Conservation (phyloP, 2,797 vertebrate species). For the Semaprochilodus insignis region DNA sequence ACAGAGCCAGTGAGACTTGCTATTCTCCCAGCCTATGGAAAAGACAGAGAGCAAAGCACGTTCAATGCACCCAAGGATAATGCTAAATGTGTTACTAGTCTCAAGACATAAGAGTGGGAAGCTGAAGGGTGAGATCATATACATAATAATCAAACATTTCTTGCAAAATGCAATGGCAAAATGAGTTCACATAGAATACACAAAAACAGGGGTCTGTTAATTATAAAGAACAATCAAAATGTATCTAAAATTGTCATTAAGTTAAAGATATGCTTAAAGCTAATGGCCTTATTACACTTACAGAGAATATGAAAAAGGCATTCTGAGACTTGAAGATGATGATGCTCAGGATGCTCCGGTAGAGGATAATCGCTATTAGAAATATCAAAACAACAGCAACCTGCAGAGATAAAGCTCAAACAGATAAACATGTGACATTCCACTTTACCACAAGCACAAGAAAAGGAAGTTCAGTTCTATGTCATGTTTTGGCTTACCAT, state of each 20-base stretch:
- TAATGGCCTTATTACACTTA: conserved; percentile 33
- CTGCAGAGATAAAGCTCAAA: conserved; percentile 63
- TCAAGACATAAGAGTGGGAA: too few relatives aligned
- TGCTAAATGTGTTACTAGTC: too few relatives aligned
- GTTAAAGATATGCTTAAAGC: background rate
- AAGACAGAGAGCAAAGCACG: background rate
- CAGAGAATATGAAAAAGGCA: conserved; percentile 53
- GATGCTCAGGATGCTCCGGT: conserved; percentile 79
- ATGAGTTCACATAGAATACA: too few relatives aligned
- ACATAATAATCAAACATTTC: too few relatives aligned
- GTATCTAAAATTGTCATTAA: background rate
- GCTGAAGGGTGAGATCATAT: too few relatives aligned
- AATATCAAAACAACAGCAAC: conserved; percentile 83
- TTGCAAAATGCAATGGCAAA: background rate
- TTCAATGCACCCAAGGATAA: background rate
- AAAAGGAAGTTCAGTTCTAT: background rate
- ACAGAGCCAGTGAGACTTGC: conserved; percentile 81
- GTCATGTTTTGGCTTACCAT: conserved; percentile 74
- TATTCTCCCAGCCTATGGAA: conserved; percentile 76
- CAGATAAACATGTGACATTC: background rate
- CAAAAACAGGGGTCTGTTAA: background rate
- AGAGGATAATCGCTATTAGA: conserved; percentile 83
- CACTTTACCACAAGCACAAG: background rate
- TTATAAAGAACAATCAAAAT: background rate
- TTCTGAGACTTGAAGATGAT: conserved; percentile 81